Evolutionary conservation across 2,113 vertebrate genomes (phyloP).

Genomic region (Caranx ignobilis): DNA sequence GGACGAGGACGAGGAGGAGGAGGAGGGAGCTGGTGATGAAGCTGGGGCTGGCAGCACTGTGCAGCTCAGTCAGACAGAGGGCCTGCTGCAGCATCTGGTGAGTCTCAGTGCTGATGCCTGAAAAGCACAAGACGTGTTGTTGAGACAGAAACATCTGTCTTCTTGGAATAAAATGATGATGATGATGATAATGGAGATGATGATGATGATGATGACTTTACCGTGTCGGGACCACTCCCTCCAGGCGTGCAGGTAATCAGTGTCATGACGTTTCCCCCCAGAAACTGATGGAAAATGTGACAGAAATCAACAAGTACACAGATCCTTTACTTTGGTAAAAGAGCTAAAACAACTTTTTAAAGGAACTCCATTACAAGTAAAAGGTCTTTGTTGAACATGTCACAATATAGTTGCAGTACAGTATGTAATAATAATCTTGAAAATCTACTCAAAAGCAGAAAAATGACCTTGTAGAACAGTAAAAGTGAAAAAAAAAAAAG

Average conservation of each 20-base stretch:
- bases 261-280: conserved; percentile 36
- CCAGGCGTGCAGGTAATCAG: conserved; percentile 68
- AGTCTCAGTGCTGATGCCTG: conserved; percentile 76
- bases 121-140: conserved; percentile 20
- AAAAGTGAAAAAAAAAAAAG: too few species aligned
- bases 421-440: too few species aligned
- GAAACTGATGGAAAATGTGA: conserved; percentile 45
- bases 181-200: too few species aligned
- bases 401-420: too few species aligned
- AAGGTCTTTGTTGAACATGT: too few species aligned
- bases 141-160: not conserved
- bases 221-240: conserved; percentile 77
- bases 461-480: too few species aligned
- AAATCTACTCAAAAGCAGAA: too few species aligned
- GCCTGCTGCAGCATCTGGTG: conserved; percentile 74
- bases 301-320: not conserved
- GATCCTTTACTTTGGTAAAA: not conserved
- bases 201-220: conserved; percentile 34
- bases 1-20: conserved; percentile 37
- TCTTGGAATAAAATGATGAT: too few species aligned
- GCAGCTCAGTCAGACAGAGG: conserved; percentile 71
- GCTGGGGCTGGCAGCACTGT: conserved; percentile 25
- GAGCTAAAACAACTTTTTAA: not conserved
- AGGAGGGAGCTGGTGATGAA: conserved; percentile 30
- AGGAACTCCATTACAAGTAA: too few species aligned